Evolutionary conservation across 2,888 invertebrate genomes (phyloP).

Genomic region (Caenorhabditis drosophilae): DNA sequence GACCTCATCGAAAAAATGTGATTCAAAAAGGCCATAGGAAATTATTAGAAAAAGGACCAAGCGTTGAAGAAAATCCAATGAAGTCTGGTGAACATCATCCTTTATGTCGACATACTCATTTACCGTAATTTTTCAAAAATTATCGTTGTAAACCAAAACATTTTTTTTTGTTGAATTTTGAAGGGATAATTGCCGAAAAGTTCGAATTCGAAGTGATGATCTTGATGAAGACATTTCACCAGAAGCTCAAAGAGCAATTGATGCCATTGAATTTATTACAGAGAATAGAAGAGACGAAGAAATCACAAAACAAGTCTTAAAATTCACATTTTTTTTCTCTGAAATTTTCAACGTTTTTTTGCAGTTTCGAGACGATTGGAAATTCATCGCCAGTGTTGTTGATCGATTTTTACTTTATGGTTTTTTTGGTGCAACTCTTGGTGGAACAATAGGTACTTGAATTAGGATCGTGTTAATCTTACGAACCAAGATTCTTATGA

Average conservation of each 20-base stretch:
- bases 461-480: not conserved
- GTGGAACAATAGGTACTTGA: slow-evolving; percentile 43
- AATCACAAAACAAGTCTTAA: slow-evolving; percentile 66
- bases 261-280: slow-evolving; percentile 68
- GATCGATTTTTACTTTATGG: slow-evolving; percentile 72
- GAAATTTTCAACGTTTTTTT: too few relatives aligned
- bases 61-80: slow-evolving; percentile 35
- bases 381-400: slow-evolving; percentile 73
- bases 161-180: slow-evolving; percentile 4
- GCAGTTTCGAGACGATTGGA: slow-evolving; percentile 73
- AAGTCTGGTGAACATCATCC: slow-evolving; percentile 46
- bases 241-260: slow-evolving; percentile 55
- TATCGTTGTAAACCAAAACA: not conserved
- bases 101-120: slow-evolving; percentile 32
- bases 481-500: slow-evolving; percentile 35
- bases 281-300: slow-evolving; percentile 67
- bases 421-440: slow-evolving; percentile 69
- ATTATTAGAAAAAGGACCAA: slow-evolving; percentile 25
- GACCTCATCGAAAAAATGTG: slow-evolving; percentile 75
- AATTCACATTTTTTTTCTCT: too few relatives aligned
- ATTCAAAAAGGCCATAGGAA: slow-evolving; percentile 37
- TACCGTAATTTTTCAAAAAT: slow-evolving; percentile 9
- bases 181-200: slow-evolving; percentile 42
- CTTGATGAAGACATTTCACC: slow-evolving; percentile 41
- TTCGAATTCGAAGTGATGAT: slow-evolving; percentile 36